These are phyloP conservation scores for Seira sanloemensis DNA, from an alignment of 2,888 invertebrate species.

Conservation along the genomic window DNA sequence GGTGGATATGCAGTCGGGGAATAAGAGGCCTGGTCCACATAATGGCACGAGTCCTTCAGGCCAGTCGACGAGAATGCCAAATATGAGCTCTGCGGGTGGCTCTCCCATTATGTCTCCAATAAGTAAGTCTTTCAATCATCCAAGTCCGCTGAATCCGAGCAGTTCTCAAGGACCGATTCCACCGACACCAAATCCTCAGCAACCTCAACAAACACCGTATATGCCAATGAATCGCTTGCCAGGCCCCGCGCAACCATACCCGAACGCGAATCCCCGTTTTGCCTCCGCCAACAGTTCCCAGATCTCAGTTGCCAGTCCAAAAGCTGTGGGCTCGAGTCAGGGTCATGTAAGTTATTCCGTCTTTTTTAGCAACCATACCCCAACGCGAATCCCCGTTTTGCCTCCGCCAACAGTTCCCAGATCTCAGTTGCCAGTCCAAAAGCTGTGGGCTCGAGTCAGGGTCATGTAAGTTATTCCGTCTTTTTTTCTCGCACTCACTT, in stretches of 20 bases:
- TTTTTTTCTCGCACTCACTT: not conserved
- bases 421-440: not conserved
- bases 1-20: constrained; percentile 48
- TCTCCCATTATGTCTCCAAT: constrained; percentile 66
- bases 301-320: constrained; percentile 64
- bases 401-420: not conserved
- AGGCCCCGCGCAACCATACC: constrained; percentile 42
- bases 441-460: not conserved
- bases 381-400: not conserved
- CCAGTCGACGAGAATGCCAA: constrained; percentile 62
- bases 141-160: constrained; percentile 48
- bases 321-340: constrained; percentile 48
- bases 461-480: not conserved
- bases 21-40: constrained; percentile 44
- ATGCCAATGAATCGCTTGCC: constrained; percentile 57
- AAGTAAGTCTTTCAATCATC: constrained; percentile 72
- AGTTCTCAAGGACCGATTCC: constrained; percentile 70
- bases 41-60: constrained; percentile 56
- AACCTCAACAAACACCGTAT: constrained; percentile 46
- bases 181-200: constrained; percentile 74
- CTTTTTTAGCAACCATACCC: not conserved
- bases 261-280: constrained; percentile 47
- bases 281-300: constrained; percentile 44
- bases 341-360: constrained; percentile 54
- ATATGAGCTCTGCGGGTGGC: constrained; percentile 54